Conservation (phyloP, 2,888 invertebrate genomes). For the Perizoma affinitatum region DNA sequence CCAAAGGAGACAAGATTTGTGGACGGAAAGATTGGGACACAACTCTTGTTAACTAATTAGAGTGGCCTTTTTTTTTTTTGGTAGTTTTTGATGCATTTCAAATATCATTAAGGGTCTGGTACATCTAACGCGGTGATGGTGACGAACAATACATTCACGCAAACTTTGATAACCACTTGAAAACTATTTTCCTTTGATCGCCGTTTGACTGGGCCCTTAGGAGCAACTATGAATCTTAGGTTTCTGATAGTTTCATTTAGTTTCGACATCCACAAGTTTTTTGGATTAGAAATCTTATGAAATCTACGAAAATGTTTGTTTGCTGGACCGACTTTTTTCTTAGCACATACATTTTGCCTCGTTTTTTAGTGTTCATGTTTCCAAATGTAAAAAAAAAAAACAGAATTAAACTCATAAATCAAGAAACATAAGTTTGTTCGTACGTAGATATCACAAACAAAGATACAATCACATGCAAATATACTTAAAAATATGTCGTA, state of each 20-base stretch:
- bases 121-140: too few relatives aligned
- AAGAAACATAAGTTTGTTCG: conserved; percentile 22
- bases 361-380: conserved; percentile 3
- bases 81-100: not conserved
- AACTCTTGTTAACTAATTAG: conserved; percentile 72
- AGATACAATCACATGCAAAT: conserved; percentile 28
- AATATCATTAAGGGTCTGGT: not conserved
- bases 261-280: too few relatives aligned
- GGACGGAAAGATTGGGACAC: conserved; percentile 74
- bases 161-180: too few relatives aligned
- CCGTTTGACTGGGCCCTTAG: too few relatives aligned
- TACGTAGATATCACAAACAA: conserved; percentile 15
- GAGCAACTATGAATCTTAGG: too few relatives aligned
- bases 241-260: too few relatives aligned
- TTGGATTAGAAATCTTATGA: too few relatives aligned
- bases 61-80: conserved; percentile 49
- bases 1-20: conserved; percentile 80
- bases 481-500: conserved; percentile 20
- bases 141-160: too few relatives aligned
- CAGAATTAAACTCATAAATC: conserved; percentile 21
- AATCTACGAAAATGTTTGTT: conserved; percentile 2
- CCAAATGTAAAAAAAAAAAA: conserved; percentile 9
- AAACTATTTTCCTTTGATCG: too few relatives aligned
- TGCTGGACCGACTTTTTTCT: not conserved
- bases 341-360: not conserved